Percentiles rank a stretch among this genome's conserved stretches.
phyloP scores from a whole-genome alignment of 2,888 invertebrate species.

The Protophormia terraenovae region DNA sequence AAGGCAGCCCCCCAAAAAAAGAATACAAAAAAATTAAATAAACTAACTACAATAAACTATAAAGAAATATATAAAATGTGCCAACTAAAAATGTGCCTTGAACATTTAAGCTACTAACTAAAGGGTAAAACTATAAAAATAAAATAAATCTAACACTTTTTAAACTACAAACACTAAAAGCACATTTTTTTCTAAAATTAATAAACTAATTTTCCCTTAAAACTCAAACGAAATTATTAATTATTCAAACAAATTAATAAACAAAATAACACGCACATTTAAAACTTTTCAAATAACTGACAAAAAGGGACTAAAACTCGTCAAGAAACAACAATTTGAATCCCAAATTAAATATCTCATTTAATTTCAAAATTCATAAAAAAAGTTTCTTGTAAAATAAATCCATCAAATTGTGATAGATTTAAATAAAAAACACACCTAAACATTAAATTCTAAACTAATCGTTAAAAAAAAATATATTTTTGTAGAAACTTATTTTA shows the following conservation, averaged over 20 bases:
- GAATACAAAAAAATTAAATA: not conserved
- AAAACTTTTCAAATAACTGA: not conserved
- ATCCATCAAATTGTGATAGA: conserved; percentile 63
- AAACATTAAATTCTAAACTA: conserved; percentile 41
- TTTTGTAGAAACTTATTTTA: conserved; percentile 56
- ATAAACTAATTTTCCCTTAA: too few species aligned
- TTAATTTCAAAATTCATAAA: not conserved
- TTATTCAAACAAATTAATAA: not conserved
- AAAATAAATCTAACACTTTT: not conserved
- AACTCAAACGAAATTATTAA: conserved; percentile 26
- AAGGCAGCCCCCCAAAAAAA: not conserved
- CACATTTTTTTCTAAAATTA: conserved; percentile 27
- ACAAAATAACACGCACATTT: conserved; percentile 53
- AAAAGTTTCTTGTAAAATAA: conserved; percentile 3
- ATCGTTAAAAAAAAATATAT: conserved; percentile 5
- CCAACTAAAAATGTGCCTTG: conserved; percentile 67
- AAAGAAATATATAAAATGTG: conserved; percentile 42
- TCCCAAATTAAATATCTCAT: not conserved
- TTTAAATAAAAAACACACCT: conserved; percentile 25
- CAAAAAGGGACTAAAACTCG: not conserved
- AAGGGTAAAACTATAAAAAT: not conserved
- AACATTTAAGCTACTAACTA: not conserved
- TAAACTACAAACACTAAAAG: not conserved
- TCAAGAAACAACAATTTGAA: not conserved
- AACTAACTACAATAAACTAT: not conserved